Evolutionary conservation across 2,797 vertebrate species (phyloP).

Genomic region (Microhierax caerulescens): DNA sequence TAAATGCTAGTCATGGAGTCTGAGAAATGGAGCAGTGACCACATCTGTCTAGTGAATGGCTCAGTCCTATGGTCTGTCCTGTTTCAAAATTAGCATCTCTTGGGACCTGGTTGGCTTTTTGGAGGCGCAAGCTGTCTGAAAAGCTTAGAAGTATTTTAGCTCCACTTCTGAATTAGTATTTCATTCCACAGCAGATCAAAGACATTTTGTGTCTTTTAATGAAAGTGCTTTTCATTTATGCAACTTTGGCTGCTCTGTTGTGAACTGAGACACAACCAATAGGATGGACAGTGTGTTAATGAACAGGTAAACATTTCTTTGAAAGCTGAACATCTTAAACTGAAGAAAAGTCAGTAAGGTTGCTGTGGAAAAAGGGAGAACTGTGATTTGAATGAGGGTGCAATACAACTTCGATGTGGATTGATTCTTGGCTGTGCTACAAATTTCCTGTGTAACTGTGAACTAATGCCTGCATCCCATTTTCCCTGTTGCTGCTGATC

Average conservation of each 20-base stretch:
- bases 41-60: slow-evolving; percentile 19
- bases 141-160: slow-evolving; percentile 20
- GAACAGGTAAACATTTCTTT: slow-evolving; percentile 1
- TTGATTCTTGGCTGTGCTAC: neutral
- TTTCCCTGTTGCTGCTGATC: neutral
- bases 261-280: neutral
- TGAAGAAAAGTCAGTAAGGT: neutral
- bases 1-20: slow-evolving; percentile 8
- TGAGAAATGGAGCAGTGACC: slow-evolving; percentile 1
- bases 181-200: slow-evolving; percentile 6
- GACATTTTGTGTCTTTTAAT: slow-evolving; percentile 6
- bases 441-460: neutral
- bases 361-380: neutral
- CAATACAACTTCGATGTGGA: neutral
- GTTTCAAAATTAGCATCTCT: slow-evolving; percentile 46
- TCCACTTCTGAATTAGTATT: slow-evolving; percentile 8
- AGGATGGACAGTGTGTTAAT: neutral
- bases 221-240: slow-evolving; percentile 12
- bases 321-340: neutral
- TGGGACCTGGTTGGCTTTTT: slow-evolving; percentile 24
- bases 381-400: neutral
- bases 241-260: neutral
- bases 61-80: slow-evolving; percentile 18
- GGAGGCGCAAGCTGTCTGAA: slow-evolving; percentile 1
- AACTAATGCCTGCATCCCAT: neutral